A percentile compares a stretch with the other conserved stretches of the same genome.
Evolutionary conservation across 2,888 invertebrate genomes (phyloP).

Genomic region (Thymelicus acteon): DNA sequence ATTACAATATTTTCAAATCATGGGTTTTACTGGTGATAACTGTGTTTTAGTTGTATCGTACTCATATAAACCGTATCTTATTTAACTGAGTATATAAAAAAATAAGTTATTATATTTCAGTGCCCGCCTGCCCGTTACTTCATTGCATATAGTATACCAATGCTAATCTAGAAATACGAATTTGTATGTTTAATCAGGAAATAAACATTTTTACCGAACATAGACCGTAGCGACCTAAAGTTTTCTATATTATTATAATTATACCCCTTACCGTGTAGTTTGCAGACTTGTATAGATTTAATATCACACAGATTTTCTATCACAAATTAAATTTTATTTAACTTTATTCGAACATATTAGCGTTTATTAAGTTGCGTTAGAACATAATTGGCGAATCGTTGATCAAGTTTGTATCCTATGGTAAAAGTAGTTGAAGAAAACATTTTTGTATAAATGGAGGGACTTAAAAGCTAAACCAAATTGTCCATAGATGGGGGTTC

Average conservation of each 20-base stretch:
- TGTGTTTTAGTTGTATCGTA: no score
- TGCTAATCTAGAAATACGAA: slow-evolving; percentile 1
- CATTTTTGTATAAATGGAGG: slow-evolving; percentile 27
- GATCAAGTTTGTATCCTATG: slow-evolving; percentile 19
- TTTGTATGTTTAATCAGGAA: not conserved
- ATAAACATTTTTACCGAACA: not conserved
- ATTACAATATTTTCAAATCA: no score
- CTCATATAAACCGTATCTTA: no score
- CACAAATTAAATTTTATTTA: not conserved
- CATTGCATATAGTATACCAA: not conserved
- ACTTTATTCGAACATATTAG: not conserved
- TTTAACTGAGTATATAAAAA: no score
- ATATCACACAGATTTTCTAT: not conserved
- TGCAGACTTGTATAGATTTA: not conserved
- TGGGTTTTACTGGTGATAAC: no score
- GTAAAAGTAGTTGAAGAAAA: slow-evolving; percentile 23
- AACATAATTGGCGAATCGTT: slow-evolving; percentile 27
- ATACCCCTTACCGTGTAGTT: not conserved
- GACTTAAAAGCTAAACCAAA: slow-evolving; percentile 33
- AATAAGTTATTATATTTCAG: no score
- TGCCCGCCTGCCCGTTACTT: not conserved
- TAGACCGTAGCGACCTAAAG: not conserved
- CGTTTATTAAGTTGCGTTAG: not conserved
- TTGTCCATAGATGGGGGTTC: slow-evolving; percentile 80
- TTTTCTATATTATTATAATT: slow-evolving; percentile 1